Conservation (phyloP, 1,140 invertebrate species). For the Magallana gigas region DNA sequence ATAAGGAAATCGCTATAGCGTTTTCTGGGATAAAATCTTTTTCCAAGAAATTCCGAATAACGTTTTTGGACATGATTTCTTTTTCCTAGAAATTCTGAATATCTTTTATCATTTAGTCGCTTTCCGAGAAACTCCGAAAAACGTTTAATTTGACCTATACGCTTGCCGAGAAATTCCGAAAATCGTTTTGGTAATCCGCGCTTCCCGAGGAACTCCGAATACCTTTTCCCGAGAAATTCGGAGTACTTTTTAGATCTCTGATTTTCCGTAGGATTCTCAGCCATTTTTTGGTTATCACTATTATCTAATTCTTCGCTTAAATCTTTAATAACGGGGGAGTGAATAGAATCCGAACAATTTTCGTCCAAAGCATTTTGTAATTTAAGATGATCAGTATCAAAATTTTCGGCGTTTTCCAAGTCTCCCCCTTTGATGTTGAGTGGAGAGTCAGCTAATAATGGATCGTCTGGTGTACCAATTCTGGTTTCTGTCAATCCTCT, state of each 20-base stretch:
- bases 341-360: slow-evolving; percentile 12
- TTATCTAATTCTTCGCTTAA: not conserved
- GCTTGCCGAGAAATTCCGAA: slow-evolving; percentile 50
- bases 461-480: not conserved
- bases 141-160: slow-evolving; percentile 39
- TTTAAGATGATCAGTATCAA: slow-evolving; percentile 6
- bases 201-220: slow-evolving; percentile 45
- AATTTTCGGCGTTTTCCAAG: slow-evolving; percentile 10
- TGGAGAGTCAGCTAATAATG: not conserved
- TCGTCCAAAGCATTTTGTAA: not conserved
- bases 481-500: slow-evolving; percentile 14
- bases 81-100: slow-evolving; percentile 1
- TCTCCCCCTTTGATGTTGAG: not conserved
- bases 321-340: not conserved
- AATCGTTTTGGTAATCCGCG: slow-evolving; percentile 28
- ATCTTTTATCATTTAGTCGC: not conserved
- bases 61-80: not conserved
- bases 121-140: slow-evolving; percentile 45
- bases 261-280: not conserved
- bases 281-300: not conserved
- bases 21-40: not conserved
- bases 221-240: slow-evolving; percentile 48
- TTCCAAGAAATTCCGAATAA: slow-evolving; percentile 28
- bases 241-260: slow-evolving; percentile 5
- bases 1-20: slow-evolving; percentile 29